Evolutionary conservation across 2,888 invertebrate species (phyloP), one percentile per base, ranked within the genome.

Genomic region (Sabellastarte sp.): DNA sequence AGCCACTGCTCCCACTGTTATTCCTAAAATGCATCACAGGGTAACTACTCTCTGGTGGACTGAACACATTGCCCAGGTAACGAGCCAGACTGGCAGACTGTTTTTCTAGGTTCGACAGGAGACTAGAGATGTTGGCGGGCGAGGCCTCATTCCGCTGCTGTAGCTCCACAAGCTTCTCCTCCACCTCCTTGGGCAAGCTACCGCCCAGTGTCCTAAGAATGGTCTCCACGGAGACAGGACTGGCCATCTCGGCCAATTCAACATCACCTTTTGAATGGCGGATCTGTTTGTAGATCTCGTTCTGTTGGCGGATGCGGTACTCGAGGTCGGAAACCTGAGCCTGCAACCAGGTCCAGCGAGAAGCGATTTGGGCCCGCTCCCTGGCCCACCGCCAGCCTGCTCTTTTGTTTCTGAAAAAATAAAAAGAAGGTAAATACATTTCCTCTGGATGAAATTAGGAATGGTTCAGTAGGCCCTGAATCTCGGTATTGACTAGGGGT

Each of bases 261-360:
- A 90, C 87, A 57, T 86, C 78, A 15, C 89, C 90, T 80, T 91
- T 91, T 65, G 85, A 84, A 56, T 86, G 81, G 58, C 89, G 85
- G 26, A 85, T 77, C 70, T 85, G 84, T 66, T 81, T 78, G 72
- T 91, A 90, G 63, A 93, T 85, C 66, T 95, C 94, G 75, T 88
- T 90, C 82, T 93, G 91, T 84, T 94, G 93, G 0, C 93, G 88
- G 74, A 95, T 93, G 80, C 91, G 90, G 84, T 93, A 93, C 81
- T 95, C 95, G 78, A 95, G 86, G 85, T 95, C 95, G 33, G 92
- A 90, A 60, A 95, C 90, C 84, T 95, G 95, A n/a, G 93, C 90
- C 75, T 93, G 91, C 28, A 95, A 86, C 95, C 95, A 95, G 61
- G 91, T 90, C 93, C 94, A 95, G 57, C 93, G 89, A 2, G 91